Evolutionary conservation across 1,140 invertebrate genomes (phyloP).

Genomic region (Neoseiulus cucumeris): DNA sequence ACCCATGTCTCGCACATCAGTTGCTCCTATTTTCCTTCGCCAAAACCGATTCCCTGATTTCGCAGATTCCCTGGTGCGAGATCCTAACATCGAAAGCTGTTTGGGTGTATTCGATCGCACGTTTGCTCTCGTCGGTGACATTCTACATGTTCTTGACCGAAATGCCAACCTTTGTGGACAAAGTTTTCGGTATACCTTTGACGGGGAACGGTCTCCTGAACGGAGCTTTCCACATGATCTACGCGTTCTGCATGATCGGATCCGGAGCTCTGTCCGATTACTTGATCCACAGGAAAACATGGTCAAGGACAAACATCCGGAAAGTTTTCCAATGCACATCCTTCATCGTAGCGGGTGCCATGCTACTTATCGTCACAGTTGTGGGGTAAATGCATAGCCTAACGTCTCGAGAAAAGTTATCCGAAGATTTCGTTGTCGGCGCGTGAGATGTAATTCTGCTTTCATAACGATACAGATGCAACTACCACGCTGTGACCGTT

Average conservation of each 20-base stretch:
- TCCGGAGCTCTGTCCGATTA: background rate
- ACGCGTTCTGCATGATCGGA: background rate
- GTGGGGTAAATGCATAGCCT: too few relatives aligned
- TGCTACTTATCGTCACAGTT: background rate
- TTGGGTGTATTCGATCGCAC: background rate
- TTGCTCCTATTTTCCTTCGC: too few relatives aligned
- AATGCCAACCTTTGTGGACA: background rate
- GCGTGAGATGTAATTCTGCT: too few relatives aligned
- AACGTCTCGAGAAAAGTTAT: too few relatives aligned
- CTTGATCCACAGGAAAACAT: background rate
- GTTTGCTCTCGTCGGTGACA: background rate
- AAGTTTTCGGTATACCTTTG: background rate
- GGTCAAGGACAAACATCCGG: background rate
- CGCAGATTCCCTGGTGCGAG: background rate
- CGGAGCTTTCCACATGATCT: background rate
- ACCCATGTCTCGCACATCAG: too few relatives aligned
- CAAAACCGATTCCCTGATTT: slow-evolving; percentile 41
- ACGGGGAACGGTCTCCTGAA: background rate
- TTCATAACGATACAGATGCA: too few relatives aligned
- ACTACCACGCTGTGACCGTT: background rate
- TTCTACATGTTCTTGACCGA: background rate
- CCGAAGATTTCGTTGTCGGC: too few relatives aligned
- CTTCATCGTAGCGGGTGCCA: background rate
- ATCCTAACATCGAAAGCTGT: background rate
- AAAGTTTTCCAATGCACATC: background rate